Evolutionary conservation across 2,113 vertebrate genomes (phyloP), one percentile per base, ranked within the genome.

Genomic region (Pygoscelis antarcticus): DNA sequence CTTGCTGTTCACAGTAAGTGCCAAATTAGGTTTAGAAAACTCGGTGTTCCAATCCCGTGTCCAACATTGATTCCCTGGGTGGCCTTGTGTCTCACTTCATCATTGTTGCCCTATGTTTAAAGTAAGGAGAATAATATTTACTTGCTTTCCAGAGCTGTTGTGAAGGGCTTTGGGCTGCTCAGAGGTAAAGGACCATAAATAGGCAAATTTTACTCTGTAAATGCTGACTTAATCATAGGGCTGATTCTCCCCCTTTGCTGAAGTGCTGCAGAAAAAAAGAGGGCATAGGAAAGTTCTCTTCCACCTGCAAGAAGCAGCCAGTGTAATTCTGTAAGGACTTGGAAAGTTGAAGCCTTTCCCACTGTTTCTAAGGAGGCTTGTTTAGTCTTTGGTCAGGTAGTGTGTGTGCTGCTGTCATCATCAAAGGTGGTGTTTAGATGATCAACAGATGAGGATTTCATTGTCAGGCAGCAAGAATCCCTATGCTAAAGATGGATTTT

Each of bases 111-210:
- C 9, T 66, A 4, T 82, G 57, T 93, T 96, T 94, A 87, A 68
- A 60, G 38, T 85, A 40, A 55, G n/a, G 32, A 71, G 47, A 84
- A 76, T 87, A 91, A 60, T 57, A 61, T 79, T 96, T 94, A 94
- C 81, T 89, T 93, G 49, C 47, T 93, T 95, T 78, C 16, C 52
- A 71, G 81, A 91, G 51, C 55, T 96, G 27, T 90, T 83, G 21
- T 49, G 49, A 88, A 74, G 36, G 34, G 5, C 36, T 71, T 85
- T 70, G 75, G 46, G 29, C 34, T 81, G 16, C 46, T 58, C 19
- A 82, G 91, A 94, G 36, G 32, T 83, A 55, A 71, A 58, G n/a
- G 17, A 83, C 27, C 20, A 13, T 89, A 94, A 91, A 74, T 36
- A 16, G 57, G 11, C 12, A 82, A n/a, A 47, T 94, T 83, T 87